A percentile compares a stretch with the other conserved stretches of the same genome.
Conservation (phyloP, 2,113 vertebrate genomes). For the Pelecanoides urinatrix region DNA sequence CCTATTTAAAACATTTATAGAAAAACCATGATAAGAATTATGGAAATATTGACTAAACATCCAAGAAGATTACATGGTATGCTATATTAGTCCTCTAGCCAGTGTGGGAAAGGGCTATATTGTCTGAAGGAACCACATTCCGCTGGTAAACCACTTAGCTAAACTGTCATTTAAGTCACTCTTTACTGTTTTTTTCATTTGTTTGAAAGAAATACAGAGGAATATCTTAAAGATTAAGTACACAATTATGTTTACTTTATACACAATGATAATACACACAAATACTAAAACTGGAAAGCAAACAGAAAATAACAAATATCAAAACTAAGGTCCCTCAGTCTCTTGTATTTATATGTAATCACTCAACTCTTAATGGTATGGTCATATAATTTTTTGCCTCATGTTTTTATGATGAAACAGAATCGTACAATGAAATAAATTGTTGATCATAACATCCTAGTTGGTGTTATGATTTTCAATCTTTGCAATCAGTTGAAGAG, state of each 20-base stretch:
- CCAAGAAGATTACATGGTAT: background rate
- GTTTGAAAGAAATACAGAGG: background rate
- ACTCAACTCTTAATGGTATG: background rate
- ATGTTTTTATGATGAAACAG: background rate
- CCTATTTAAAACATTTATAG: slow-evolving; percentile 40
- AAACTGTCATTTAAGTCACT: background rate
- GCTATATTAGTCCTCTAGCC: background rate
- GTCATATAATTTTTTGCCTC: background rate
- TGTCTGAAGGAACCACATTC: background rate
- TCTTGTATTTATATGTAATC: background rate
- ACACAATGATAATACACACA: background rate
- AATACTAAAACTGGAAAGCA: background rate
- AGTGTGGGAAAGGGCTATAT: background rate
- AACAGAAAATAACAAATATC: background rate
- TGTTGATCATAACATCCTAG: background rate
- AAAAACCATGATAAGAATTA: slow-evolving; percentile 20
- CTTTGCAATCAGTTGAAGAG: background rate
- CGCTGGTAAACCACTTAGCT: slow-evolving; percentile 30
- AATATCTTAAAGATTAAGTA: background rate
- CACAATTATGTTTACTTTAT: background rate
- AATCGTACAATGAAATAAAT: background rate
- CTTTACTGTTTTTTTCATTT: background rate
- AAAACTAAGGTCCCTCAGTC: background rate
- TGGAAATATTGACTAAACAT: slow-evolving; percentile 24
- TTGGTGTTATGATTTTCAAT: background rate